Evolutionary conservation across 1,140 invertebrate genomes (phyloP).

Genomic region (Drosophila jambulina): DNA sequence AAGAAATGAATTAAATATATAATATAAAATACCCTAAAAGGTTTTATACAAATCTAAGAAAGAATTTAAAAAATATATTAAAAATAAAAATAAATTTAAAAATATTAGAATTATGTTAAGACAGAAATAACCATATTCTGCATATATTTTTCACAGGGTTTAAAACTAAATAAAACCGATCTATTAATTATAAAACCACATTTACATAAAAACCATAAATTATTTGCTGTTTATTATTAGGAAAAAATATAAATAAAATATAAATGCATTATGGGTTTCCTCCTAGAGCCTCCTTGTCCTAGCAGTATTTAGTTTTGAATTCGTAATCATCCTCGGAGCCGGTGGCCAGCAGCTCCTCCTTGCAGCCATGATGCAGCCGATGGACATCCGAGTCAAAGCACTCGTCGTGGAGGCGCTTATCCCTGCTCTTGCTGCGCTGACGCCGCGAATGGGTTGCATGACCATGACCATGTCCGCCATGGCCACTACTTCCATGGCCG

Average conservation of each 20-base stretch:
- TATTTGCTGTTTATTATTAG: constrained; percentile 13
- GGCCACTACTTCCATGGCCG: constrained; percentile 7
- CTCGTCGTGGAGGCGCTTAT: constrained; percentile 74
- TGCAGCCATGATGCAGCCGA: constrained; percentile 75
- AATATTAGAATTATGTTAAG: no score
- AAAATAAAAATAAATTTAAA: no score
- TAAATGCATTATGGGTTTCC: constrained; percentile 5
- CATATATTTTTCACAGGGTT: no score
- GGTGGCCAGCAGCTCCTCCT: constrained; percentile 62
- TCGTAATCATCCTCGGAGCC: constrained; percentile 73
- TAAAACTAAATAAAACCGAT: no score
- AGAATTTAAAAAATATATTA: no score
- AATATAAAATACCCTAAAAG: no score
- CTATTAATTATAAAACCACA: background rate
- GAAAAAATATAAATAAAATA: constrained; percentile 17
- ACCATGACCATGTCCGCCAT: constrained; percentile 27
- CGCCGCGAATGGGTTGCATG: constrained; percentile 48
- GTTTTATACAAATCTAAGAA: no score
- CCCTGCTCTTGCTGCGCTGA: constrained; percentile 74
- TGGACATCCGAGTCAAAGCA: constrained; percentile 80
- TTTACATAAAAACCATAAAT: background rate
- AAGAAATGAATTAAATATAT: no score
- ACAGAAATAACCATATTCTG: no score
- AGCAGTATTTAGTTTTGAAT: constrained; percentile 73
- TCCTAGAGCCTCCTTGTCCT: background rate